These are phyloP conservation scores for Tadarida brasiliensis DNA, from an alignment of 2,797 vertebrate genomes.

Conservation along the genomic window DNA sequence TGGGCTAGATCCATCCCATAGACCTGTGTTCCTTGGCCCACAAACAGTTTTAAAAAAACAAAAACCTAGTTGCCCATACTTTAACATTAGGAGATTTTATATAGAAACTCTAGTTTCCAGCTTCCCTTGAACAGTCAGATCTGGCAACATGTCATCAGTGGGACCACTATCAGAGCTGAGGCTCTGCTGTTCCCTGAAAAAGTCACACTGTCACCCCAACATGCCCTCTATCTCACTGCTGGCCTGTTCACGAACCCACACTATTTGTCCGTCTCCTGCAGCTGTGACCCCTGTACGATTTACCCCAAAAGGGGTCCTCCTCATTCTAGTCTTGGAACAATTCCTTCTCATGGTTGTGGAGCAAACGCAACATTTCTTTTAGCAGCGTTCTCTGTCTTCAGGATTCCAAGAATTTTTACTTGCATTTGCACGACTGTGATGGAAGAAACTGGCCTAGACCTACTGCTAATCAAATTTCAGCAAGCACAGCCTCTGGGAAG, in stretches of 20 bases:
- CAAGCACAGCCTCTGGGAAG: not conserved
- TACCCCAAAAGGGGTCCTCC: not conserved
- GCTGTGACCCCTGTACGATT: not conserved
- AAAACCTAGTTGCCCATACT: not conserved
- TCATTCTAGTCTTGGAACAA: not conserved
- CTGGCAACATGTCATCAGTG: too few species aligned
- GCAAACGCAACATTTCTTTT: not conserved
- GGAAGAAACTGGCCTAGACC: not conserved
- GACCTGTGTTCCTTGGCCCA: not conserved
- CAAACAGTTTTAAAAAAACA: not conserved
- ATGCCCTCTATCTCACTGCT: not conserved
- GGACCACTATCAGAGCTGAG: not conserved
- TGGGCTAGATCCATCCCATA: not conserved
- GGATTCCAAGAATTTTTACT: not conserved
- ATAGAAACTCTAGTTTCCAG: not conserved
- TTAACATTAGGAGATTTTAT: not conserved
- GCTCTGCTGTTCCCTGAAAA: not conserved
- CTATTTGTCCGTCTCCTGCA: not conserved
- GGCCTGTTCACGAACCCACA: not conserved
- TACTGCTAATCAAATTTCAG: not conserved
- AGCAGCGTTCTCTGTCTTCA: not conserved
- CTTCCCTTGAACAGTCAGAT: not conserved
- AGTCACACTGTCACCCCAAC: fast-evolving
- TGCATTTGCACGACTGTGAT: fast-evolving
- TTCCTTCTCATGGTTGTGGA: not conserved